Evolutionary conservation across 2,797 vertebrate genomes (phyloP), one percentile per base, ranked within the genome.

Genomic region (Chaetodon trifasciatus): DNA sequence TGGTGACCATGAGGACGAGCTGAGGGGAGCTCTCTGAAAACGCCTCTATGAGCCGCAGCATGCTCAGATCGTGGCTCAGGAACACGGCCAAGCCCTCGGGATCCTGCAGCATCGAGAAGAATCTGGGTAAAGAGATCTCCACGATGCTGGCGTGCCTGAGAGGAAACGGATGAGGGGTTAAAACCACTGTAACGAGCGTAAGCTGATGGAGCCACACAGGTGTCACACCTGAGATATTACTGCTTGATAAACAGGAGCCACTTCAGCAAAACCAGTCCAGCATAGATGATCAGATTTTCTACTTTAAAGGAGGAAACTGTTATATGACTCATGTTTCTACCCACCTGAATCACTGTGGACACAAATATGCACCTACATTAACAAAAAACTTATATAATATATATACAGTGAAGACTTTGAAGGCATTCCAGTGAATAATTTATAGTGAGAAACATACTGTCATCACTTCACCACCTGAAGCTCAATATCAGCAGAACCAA

Each of bases 21-120:
- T 99, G 98, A 0, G 98, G 97, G 0, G 95, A 85, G 40, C 96
- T 97, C 92, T 99, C 98, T 2, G 97, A 84, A 83, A 98, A 99
- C 0, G 96, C 95, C 95, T 98, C 96, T 0, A 99, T 91, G 70
- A 99, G 91, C 17, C 96, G 95, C 87, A 99, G 94, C 95, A 98
- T 92, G 78, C 95, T 95, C 88, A 99, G 95, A 77, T 99, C 97
- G 2, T 97, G 94, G 28, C 82, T 95, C 71, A 97, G 89, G 88
- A 69, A 96, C 57, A 90, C 91, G 0, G 95, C 90, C 0, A 63
- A 40, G 1, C 42, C 87, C 13, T 60, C 21, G 0, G 0, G 8
- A 5, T 53, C 13, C 0, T 0, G 0, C 0, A 3, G 0, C 0
- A 5, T 0, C 0, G 15, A 6, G 19, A 0, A 2, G 56, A 53